Conservation (phyloP, 2,113 vertebrate genomes). For the Vireo altiloquus region DNA sequence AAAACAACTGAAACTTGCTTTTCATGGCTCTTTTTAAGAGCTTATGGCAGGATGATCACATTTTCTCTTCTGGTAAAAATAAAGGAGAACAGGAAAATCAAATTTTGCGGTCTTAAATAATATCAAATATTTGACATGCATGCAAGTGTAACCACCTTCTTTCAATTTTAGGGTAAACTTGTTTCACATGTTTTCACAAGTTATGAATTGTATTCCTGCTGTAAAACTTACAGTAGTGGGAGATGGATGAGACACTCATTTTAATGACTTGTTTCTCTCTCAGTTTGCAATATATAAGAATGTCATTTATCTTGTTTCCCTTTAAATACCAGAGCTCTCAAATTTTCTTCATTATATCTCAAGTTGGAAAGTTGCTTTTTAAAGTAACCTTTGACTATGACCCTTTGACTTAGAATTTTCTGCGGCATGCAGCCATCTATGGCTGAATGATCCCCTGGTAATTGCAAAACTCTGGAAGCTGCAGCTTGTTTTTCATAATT, state of each 20-base stretch:
- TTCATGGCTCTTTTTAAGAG: neutral
- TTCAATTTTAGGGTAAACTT: neutral
- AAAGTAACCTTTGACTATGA: neutral
- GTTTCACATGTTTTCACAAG: neutral
- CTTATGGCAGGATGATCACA: neutral
- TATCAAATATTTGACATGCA: neutral
- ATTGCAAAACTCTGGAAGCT: slow-evolving; percentile 27
- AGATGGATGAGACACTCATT: neutral
- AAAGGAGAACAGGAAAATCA: neutral
- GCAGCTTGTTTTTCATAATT: neutral
- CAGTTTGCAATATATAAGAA: neutral
- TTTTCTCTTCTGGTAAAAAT: neutral
- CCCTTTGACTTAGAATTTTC: slow-evolving; percentile 19
- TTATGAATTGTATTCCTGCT: neutral
- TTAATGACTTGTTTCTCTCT: neutral
- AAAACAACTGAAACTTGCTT: neutral
- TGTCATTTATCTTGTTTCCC: neutral
- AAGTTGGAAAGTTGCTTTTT: neutral
- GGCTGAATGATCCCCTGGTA: neutral
- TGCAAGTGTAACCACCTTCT: neutral
- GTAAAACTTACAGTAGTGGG: neutral
- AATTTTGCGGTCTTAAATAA: neutral
- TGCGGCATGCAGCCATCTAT: neutral
- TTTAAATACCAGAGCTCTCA: neutral
- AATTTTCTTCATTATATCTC: neutral